Percentiles rank a stretch among this genome's conserved stretches.
Evolutionary conservation across 2,888 invertebrate genomes (phyloP).

Genomic region (Zonitis immaculata): DNA sequence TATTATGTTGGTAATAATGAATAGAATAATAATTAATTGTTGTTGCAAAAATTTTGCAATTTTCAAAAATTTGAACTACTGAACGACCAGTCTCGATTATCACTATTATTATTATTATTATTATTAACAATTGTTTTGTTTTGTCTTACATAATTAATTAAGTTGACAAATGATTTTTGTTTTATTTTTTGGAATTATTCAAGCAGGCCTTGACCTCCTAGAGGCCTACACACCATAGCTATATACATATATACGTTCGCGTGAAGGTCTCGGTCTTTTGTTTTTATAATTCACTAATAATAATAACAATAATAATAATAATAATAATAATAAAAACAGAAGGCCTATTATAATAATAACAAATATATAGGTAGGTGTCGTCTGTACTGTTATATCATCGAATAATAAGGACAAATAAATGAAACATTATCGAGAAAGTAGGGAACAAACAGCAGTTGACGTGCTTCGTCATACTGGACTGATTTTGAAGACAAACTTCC

Average conservation of each 20-base stretch:
- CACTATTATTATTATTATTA: too few relatives aligned
- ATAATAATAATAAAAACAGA: too few relatives aligned
- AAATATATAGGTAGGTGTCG: constrained; percentile 1
- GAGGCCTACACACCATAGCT: too few relatives aligned
- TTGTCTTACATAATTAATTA: too few relatives aligned
- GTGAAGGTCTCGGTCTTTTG: constrained; percentile 9
- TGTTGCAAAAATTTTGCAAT: too few relatives aligned
- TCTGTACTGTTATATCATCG: not conserved
- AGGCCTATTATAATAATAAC: not conserved
- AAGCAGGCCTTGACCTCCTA: constrained; percentile 9
- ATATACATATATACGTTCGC: too few relatives aligned
- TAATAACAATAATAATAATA: too few relatives aligned
- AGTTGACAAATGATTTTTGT: not conserved
- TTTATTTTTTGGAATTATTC: not conserved
- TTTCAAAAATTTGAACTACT: too few relatives aligned
- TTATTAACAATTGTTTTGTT: too few relatives aligned
- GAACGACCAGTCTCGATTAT: too few relatives aligned
- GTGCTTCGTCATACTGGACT: not conserved
- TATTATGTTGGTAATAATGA: not conserved
- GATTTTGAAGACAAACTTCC: not conserved
- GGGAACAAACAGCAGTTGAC: not conserved
- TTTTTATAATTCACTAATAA: not conserved
- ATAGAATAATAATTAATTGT: too few relatives aligned
- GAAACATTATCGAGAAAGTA: not conserved
- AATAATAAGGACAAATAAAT: not conserved